Evolutionary conservation across 2,797 vertebrate genomes (phyloP), one percentile per base, ranked within the genome.

Genomic region (Pangasius sanitwongsei): DNA sequence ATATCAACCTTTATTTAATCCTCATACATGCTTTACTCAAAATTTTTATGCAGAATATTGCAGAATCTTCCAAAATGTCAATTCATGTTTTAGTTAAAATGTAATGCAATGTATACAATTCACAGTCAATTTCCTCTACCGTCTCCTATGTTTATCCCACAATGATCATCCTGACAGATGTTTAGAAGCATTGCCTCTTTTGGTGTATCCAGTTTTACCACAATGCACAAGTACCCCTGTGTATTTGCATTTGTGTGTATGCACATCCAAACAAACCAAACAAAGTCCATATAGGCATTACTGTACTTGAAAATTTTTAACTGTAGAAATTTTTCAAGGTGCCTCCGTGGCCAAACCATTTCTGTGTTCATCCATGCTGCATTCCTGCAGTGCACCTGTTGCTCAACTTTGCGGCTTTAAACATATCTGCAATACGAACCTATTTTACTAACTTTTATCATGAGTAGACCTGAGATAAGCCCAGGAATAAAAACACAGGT

Each of bases 361-460:
- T 90, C 84, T 90, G 91, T 91, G 92, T 34, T 87, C 88, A 15
- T 50, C 53, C 55, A 59, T 65, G 75, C 92, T 92, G 77, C 31
- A 91, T 90, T 92, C 93, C 93, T 93, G 93, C 92, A n/a, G 87
- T 84, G 93, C 93, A 95, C 94, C 94, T 95, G 94, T 93, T 92
- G 87, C 91, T 91, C 93, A 92, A 89, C 34, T 94, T 92, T 91
- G 92, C 81, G 82, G 86, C 92, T 93, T 88, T 92, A 91, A 93
- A 94, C 92, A 94, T 92, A 50, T 23, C 18, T 69, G 44, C 41
- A 67, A 28, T 91, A 92, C 93, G 91, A 92, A 94, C 90, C 87
- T 89, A 31, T 93, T 94, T 94, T 93, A 94, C 94, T 94, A 94
- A 93, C 89, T 94, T 94, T 94, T 92, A 94, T 94, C 92, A 92